Conservation (phyloP, 2,113 vertebrate genomes). For the Leucoraja erinaceus region DNA sequence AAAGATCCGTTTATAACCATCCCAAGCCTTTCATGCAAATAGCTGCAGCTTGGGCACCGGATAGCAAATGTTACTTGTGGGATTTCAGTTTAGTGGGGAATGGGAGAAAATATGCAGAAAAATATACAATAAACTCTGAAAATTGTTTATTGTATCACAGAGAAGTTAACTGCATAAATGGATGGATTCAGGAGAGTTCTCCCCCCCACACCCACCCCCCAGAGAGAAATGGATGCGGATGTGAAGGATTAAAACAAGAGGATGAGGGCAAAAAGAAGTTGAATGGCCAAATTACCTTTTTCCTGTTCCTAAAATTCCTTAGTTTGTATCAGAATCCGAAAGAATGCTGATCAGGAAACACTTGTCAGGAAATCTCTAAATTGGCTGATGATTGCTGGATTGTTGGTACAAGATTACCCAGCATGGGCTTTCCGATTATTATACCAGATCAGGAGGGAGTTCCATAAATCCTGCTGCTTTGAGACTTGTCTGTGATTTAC, state of each 20-base stretch:
- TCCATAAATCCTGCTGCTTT: not conserved
- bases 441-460: not conserved
- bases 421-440: not conserved
- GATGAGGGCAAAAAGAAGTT: not conserved
- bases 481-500: not conserved
- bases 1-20: not conserved
- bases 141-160: not conserved
- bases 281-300: not conserved
- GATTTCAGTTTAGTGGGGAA: not conserved
- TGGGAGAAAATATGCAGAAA: not conserved
- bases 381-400: not conserved
- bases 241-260: not conserved
- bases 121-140: not conserved
- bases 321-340: not conserved
- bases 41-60: not conserved
- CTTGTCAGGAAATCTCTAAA: not conserved
- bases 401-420: not conserved
- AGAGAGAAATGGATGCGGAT: not conserved
- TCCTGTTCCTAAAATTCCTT: not conserved
- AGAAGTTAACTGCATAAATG: not conserved
- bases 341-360: constrained; percentile 7
- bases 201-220: not conserved
- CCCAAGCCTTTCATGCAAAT: not conserved
- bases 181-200: not conserved
- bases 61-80: too few species aligned